A percentile compares a stretch with the other conserved stretches of the same genome.
These are phyloP conservation scores for Arrhopalites spinosus DNA, from an alignment of 2,888 invertebrate species.

Conservation along the genomic window DNA sequence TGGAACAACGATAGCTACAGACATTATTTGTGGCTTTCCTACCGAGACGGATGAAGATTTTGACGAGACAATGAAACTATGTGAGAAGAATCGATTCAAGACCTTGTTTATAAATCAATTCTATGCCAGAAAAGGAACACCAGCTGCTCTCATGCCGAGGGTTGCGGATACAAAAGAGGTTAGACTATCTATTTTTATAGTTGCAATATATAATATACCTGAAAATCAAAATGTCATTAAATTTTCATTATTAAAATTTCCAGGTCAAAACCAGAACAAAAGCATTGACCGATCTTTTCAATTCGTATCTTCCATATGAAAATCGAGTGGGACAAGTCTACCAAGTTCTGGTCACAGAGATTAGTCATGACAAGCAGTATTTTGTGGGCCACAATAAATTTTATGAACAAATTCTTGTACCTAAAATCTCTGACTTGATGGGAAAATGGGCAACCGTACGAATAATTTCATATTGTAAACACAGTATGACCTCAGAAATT, in stretches of 20 bases:
- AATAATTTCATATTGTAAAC: slow-evolving; percentile 32
- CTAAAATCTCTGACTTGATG: slow-evolving; percentile 23
- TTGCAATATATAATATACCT: too few relatives aligned
- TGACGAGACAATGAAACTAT: slow-evolving; percentile 80
- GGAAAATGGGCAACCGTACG: slow-evolving; percentile 36
- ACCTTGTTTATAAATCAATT: slow-evolving; percentile 98
- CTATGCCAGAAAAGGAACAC: slow-evolving; percentile 94
- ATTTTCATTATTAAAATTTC: slow-evolving; percentile 23
- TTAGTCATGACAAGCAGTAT: slow-evolving; percentile 86
- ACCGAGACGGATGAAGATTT: slow-evolving; percentile 92
- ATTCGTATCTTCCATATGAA: slow-evolving; percentile 82
- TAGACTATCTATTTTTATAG: too few relatives aligned
- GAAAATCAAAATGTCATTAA: too few relatives aligned
- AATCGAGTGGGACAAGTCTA: slow-evolving; percentile 70
- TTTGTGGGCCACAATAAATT: slow-evolving; percentile 94
- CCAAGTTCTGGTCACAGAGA: slow-evolving; percentile 87
- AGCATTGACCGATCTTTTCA: slow-evolving; percentile 70
- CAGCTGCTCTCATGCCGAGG: slow-evolving; percentile 83
- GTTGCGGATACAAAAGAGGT: slow-evolving; percentile 74
- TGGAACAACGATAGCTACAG: slow-evolving; percentile 92
- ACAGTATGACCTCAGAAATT: slow-evolving; percentile 35
- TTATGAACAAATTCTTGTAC: slow-evolving; percentile 74
- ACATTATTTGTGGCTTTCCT: slow-evolving; percentile 98
- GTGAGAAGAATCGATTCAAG: slow-evolving; percentile 85
- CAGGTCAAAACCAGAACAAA: neutral